These are phyloP conservation scores for Pachyseris speciosa DNA, from an alignment of 64 coral and sea anemone species.

Conservation along the genomic window DNA sequence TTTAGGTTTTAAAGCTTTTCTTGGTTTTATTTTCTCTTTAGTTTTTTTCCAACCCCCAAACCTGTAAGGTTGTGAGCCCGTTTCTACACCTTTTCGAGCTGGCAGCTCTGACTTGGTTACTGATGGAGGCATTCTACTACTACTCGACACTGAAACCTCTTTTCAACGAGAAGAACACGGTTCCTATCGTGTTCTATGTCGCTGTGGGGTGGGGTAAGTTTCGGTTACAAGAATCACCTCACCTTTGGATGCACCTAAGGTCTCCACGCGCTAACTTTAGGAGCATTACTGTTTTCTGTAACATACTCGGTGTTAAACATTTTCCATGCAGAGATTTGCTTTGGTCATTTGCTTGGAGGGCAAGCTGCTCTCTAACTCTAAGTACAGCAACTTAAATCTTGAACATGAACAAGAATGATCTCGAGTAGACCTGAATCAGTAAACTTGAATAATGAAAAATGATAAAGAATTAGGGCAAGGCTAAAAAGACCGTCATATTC, in stretches of 20 bases:
- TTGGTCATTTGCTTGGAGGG: no score
- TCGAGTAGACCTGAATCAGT: no score
- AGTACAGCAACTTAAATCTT: no score
- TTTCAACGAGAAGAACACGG: conserved; percentile 82
- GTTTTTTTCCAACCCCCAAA: conserved; percentile 38
- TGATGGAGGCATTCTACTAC: conserved; percentile 86
- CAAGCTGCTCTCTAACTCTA: no score
- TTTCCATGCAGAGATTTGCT: no score
- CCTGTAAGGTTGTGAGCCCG: conserved; percentile 78
- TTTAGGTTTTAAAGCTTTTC: background rate
- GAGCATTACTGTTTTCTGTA: no score
- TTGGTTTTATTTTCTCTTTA: background rate
- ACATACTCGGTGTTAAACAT: no score
- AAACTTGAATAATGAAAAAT: no score
- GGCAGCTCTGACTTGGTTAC: conserved; percentile 73
- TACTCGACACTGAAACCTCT: conserved; percentile 68
- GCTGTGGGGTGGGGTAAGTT: conserved; percentile 84
- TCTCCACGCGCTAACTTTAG: no score
- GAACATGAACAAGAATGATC: no score
- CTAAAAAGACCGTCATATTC: no score
- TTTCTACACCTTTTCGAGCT: conserved; percentile 91
- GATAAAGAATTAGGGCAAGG: background rate
- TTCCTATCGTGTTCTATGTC: conserved; percentile 68
- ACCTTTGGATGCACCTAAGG: no score
- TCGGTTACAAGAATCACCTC: background rate